Evolutionary conservation across 2,113 vertebrate genomes (phyloP).

Genomic region (Mixornis gularis): DNA sequence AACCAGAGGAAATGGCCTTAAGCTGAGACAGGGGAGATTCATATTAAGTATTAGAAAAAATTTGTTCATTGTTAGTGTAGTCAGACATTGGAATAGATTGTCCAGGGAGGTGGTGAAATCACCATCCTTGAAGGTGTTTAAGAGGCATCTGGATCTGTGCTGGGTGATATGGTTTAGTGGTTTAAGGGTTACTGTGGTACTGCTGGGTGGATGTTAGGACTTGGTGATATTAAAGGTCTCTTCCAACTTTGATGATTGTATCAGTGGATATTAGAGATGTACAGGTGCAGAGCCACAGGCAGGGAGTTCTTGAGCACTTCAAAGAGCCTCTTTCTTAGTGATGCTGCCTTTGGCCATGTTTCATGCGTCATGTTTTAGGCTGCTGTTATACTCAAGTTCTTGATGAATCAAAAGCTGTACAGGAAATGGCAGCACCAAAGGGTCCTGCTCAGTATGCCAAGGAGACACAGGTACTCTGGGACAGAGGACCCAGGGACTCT

Average conservation of each 20-base stretch:
- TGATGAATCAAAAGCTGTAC: background rate
- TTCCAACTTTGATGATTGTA: background rate
- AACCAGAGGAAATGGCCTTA: background rate
- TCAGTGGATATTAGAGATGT: background rate
- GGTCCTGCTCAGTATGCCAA: background rate
- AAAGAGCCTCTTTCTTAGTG: background rate
- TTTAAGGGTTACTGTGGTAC: background rate
- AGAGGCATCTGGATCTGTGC: background rate
- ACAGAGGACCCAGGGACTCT: background rate
- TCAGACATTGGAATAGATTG: background rate
- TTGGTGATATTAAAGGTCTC: background rate
- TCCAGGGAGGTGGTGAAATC: background rate
- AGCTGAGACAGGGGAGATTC: background rate
- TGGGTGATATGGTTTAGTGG: background rate
- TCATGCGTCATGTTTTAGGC: background rate
- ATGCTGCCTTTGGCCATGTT: background rate
- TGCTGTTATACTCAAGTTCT: background rate
- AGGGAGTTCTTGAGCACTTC: background rate
- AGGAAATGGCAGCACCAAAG: background rate
- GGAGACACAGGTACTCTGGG: background rate
- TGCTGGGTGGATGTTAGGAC: background rate
- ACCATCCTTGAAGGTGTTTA: background rate
- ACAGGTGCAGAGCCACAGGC: accelerated
- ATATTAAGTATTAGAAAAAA: background rate
- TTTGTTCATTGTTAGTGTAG: background rate